phyloP scores from a whole-genome alignment of 2,113 vertebrate genomes.

The Ochotona curzoniae region DNA sequence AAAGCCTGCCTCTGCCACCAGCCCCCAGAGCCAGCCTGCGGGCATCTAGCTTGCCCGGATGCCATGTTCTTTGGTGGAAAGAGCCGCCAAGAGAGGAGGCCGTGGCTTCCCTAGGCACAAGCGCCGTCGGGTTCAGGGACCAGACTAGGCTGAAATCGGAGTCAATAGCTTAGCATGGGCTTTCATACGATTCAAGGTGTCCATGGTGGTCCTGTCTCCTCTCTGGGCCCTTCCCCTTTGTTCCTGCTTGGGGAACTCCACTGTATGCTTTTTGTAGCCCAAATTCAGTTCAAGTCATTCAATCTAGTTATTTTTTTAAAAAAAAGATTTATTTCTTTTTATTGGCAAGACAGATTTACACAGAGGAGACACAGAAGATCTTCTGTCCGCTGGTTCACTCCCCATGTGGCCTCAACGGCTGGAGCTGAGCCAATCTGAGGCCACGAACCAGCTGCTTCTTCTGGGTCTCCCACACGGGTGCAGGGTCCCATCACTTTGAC shows the following conservation, averaged over 20 bases:
- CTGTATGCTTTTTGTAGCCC: not conserved
- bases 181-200: fast-evolving
- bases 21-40: not conserved
- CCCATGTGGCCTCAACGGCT: no score
- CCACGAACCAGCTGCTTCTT: no score
- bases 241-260: no score
- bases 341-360: no score
- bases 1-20: not conserved
- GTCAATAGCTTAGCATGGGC: not conserved
- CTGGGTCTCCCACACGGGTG: no score
- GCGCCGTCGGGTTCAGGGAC: not conserved
- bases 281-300: not conserved
- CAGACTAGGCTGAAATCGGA: not conserved
- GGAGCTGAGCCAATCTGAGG: no score
- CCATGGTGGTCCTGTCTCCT: not conserved
- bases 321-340: no score
- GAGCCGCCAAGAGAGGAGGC: not conserved
- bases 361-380: no score
- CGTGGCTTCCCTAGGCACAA: not conserved
- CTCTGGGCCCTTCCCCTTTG: not conserved
- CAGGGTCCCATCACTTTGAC: no score
- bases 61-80: not conserved
- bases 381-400: no score
- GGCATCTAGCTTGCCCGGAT: not conserved
- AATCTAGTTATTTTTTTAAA: no score